Percentiles rank a stretch among this genome's conserved stretches.
Conservation (phyloP, 2,797 vertebrate genomes). For the Acanthis flammea region DNA sequence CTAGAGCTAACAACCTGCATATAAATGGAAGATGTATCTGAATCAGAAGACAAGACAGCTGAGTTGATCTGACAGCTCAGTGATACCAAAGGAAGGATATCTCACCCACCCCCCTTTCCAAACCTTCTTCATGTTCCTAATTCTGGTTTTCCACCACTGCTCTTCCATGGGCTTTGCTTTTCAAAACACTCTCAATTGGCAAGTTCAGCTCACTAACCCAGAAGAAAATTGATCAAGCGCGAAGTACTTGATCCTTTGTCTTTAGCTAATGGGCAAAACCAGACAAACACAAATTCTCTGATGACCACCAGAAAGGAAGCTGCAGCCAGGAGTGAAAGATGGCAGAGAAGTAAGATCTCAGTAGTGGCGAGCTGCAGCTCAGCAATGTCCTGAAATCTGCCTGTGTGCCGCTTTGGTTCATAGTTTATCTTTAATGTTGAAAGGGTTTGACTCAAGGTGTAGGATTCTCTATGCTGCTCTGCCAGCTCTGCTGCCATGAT, state of each 20-base stretch:
- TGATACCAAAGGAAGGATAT: background rate
- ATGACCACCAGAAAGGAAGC: background rate
- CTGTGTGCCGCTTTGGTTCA: background rate
- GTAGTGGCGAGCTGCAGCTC: background rate
- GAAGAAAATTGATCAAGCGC: background rate
- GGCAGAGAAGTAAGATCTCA: background rate
- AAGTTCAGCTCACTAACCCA: background rate
- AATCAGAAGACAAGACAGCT: slow-evolving; percentile 24
- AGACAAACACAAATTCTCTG: background rate
- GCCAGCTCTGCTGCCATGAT: background rate
- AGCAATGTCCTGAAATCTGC: background rate
- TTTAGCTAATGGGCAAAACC: background rate
- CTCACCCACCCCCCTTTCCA: background rate
- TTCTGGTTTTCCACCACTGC: background rate
- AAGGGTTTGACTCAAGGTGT: background rate
- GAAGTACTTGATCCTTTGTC: background rate
- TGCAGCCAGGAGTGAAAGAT: background rate
- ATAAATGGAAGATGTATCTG: slow-evolving; percentile 13
- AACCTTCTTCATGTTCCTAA: background rate
- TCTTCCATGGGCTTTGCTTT: background rate
- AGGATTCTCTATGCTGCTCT: background rate
- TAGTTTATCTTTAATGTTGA: background rate
- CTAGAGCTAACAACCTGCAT: background rate
- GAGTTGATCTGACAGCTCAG: slow-evolving; percentile 7
- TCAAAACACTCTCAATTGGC: background rate